phyloP scores from a whole-genome alignment of 1,140 invertebrate species.

The Eueides isabella region DNA sequence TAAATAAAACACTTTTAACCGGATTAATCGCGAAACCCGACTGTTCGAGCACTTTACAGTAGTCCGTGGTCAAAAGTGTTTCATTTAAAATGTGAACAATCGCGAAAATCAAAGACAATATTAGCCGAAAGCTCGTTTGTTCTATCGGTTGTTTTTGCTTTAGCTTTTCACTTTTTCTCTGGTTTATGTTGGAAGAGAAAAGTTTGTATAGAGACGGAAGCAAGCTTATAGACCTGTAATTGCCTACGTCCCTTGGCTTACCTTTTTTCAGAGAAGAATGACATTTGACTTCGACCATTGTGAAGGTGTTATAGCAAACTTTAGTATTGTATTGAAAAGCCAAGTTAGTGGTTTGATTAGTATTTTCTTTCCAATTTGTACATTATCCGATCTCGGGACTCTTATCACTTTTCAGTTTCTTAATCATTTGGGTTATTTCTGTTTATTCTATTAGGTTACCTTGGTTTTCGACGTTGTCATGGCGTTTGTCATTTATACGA shows the following conservation, averaged over 20 bases:
- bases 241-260: not conserved
- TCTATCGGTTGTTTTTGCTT: constrained; percentile 14
- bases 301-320: not conserved
- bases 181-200: not conserved
- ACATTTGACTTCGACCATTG: constrained; percentile 24
- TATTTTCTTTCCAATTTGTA: too few species aligned
- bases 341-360: constrained; percentile 3
- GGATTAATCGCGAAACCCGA: too few species aligned
- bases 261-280: constrained; percentile 23
- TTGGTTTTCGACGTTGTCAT: too few species aligned
- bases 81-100: too few species aligned
- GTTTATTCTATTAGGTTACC: too few species aligned
- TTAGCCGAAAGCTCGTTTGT: constrained; percentile 2
- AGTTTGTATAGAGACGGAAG: constrained; percentile 6
- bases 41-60: too few species aligned
- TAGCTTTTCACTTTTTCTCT: constrained; percentile 13
- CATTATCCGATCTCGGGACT: not conserved
- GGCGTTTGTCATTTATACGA: too few species aligned
- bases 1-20: too few species aligned
- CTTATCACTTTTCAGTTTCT: not conserved
- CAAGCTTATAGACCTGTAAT: constrained; percentile 8
- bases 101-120: too few species aligned
- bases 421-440: too few species aligned
- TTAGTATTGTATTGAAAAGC: constrained; percentile 12
- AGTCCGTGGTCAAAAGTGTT: too few species aligned